A percentile compares a stretch with the other conserved stretches of the same genome.
These are phyloP conservation scores for Phacellophora camtschatica DNA, from an alignment of 30 jellyfish, hydroid and myxozoan genomes.

Conservation along the genomic window DNA sequence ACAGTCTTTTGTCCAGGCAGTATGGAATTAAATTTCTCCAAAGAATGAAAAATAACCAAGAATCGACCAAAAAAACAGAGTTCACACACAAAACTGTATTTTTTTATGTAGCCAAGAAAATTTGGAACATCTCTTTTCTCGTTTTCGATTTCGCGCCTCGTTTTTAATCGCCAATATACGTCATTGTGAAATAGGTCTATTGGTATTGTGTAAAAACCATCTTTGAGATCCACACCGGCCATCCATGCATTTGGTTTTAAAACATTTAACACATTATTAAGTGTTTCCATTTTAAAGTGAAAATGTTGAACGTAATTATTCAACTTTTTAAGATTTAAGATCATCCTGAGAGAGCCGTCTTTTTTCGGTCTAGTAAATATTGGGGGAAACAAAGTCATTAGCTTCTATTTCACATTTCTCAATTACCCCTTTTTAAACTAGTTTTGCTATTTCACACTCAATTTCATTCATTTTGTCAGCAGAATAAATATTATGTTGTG, in stretches of 20 bases:
- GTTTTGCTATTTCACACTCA: neutral
- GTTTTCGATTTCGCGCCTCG: no score
- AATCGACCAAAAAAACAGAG: no score
- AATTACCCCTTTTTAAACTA: neutral
- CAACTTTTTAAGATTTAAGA: conserved; percentile 13
- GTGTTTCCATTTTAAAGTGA: conserved; percentile 58
- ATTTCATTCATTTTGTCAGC: conserved; percentile 4
- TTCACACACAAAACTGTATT: no score
- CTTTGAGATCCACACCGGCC: conserved; percentile 62
- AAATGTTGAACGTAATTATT: conserved; percentile 4
- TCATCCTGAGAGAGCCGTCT: conserved; percentile 47
- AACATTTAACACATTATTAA: conserved; percentile 11
- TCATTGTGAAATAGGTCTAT: no score
- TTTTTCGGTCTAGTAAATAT: conserved; percentile 30
- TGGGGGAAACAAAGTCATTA: conserved; percentile 29
- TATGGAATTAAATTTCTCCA: no score
- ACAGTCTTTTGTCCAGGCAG: no score
- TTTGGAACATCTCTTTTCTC: no score
- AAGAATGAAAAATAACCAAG: no score
- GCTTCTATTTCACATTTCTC: neutral
- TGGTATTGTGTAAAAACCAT: conserved; percentile 25
- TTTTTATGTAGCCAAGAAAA: no score
- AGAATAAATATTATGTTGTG: neutral
- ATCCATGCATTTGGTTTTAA: conserved; percentile 42
- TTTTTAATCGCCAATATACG: no score